phyloP scores from a whole-genome alignment of 2,888 invertebrate genomes.

The Rotaria socialis region DNA sequence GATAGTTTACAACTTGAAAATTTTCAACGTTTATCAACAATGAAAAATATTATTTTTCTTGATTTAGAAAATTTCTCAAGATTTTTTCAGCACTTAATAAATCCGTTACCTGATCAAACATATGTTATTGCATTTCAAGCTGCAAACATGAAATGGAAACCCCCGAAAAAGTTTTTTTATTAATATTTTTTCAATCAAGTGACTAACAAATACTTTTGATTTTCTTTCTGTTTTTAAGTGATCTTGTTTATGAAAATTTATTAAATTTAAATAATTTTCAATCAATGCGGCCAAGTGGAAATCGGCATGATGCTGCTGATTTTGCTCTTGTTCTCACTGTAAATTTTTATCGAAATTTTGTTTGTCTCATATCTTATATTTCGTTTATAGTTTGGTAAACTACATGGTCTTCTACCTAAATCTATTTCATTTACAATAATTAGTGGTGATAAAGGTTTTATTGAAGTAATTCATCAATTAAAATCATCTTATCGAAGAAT shows the following conservation, averaged over 20 bases:
- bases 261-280: neutral
- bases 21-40: slow-evolving; percentile 35
- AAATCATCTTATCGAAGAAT: slow-evolving; percentile 47
- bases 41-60: slow-evolving; percentile 51
- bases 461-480: slow-evolving; percentile 50
- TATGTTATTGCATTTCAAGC: slow-evolving; percentile 52
- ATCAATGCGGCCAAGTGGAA: slow-evolving; percentile 47
- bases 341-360: neutral
- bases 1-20: neutral
- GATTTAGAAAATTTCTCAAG: slow-evolving; percentile 51
- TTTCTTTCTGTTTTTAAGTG: neutral
- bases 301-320: slow-evolving; percentile 51
- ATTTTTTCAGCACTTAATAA: slow-evolving; percentile 50
- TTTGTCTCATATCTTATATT: neutral
- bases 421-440: slow-evolving; percentile 50
- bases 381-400: slow-evolving; percentile 49
- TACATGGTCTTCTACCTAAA: slow-evolving; percentile 49
- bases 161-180: slow-evolving; percentile 48
- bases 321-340: slow-evolving; percentile 51
- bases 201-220: neutral
- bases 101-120: slow-evolving; percentile 49
- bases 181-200: neutral
- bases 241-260: neutral
- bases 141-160: slow-evolving; percentile 49
- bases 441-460: slow-evolving; percentile 50